These are phyloP conservation scores for Luidia sarsii DNA, from an alignment of 53 echinoderm and acorn worm species.

Conservation along the genomic window DNA sequence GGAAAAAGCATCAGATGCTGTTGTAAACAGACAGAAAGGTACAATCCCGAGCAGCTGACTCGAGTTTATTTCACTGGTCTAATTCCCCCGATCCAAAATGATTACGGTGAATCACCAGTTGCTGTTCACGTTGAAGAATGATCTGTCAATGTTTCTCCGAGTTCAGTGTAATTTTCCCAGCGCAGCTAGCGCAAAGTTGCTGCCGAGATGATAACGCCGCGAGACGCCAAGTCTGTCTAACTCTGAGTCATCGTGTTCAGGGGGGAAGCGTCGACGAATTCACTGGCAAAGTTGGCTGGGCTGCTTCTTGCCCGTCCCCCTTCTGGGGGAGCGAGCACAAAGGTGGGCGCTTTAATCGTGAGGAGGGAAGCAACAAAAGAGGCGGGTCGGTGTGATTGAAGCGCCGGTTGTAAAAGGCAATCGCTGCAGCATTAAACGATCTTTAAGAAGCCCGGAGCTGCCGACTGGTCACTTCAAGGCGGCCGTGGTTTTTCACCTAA, in stretches of 20 bases:
- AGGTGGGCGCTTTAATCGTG: constrained; percentile 22
- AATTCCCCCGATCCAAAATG: too few relatives aligned
- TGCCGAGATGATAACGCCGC: neutral
- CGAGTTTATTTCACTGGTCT: too few relatives aligned
- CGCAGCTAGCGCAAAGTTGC: too few relatives aligned
- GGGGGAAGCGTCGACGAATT: neutral
- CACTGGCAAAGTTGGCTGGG: neutral
- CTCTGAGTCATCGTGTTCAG: constrained; percentile 15
- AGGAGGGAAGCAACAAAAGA: constrained; percentile 14
- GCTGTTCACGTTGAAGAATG: too few relatives aligned
- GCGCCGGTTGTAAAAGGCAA: constrained; percentile 30
- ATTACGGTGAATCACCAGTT: too few relatives aligned
- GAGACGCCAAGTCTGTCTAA: neutral
- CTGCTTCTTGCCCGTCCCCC: neutral
- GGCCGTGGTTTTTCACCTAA: constrained; percentile 43
- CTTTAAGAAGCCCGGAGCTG: neutral
- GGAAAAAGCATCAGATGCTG: too few relatives aligned
- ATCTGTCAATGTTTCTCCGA: too few relatives aligned
- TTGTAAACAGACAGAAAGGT: too few relatives aligned
- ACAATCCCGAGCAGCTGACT: too few relatives aligned
- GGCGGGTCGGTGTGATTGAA: constrained; percentile 10
- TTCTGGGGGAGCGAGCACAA: neutral
- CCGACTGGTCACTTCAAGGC: constrained; percentile 37
- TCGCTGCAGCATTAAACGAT: constrained; percentile 15
- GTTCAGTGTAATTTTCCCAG: too few relatives aligned